Percentiles rank a stretch among this genome's conserved stretches.
These are phyloP conservation scores for Oophaga sylvatica DNA, from an alignment of 2,797 vertebrate species.

Conservation along the genomic window DNA sequence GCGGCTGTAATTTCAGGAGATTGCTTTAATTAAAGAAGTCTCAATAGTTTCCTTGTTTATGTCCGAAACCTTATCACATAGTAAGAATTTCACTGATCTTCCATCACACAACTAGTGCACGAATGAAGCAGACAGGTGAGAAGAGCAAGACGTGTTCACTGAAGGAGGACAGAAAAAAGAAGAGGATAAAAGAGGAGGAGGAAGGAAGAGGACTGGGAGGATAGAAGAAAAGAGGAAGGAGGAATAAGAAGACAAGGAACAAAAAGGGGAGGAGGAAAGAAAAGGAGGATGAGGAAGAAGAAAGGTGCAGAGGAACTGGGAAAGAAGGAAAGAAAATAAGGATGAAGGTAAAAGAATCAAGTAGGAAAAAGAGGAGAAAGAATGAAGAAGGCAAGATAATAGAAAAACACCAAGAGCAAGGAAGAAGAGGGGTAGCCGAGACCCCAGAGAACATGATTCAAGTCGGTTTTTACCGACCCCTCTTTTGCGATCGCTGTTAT, in stretches of 20 bases:
- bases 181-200: background rate
- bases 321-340: background rate
- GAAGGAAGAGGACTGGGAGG: background rate
- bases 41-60: slow-evolving; percentile 62
- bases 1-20: slow-evolving; percentile 67
- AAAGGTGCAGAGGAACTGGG: background rate
- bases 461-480: too few relatives aligned
- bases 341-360: background rate
- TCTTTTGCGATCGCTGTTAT: too few relatives aligned
- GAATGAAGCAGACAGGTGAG: slow-evolving; percentile 6
- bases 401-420: too few relatives aligned
- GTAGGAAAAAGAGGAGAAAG: too few relatives aligned
- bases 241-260: too few relatives aligned
- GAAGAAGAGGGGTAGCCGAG: too few relatives aligned
- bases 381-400: too few relatives aligned
- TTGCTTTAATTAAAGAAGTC: slow-evolving; percentile 64
- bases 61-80: slow-evolving; percentile 58
- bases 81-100: slow-evolving; percentile 15
- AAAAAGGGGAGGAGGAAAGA: background rate
- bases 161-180: background rate
- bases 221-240: too few relatives aligned
- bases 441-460: too few relatives aligned
- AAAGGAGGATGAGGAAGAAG: too few relatives aligned
- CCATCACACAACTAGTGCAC: background rate
- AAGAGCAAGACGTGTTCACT: background rate